A percentile compares a stretch with the other conserved stretches of the same genome.
Evolutionary conservation across 1,140 invertebrate genomes (phyloP).

Genomic region (Pomacea maculata): DNA sequence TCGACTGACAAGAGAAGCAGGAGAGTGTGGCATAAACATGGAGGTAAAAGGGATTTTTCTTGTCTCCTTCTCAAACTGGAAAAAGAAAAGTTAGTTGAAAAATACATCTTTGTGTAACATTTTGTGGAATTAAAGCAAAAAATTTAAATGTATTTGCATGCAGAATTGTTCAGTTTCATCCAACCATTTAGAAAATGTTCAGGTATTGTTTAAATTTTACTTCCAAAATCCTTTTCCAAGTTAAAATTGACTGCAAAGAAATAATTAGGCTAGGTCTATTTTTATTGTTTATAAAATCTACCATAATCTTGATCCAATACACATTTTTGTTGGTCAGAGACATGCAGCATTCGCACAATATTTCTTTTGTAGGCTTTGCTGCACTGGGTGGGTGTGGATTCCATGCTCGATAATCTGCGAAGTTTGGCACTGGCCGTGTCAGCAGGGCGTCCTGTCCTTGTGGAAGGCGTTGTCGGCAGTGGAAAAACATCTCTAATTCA

Average conservation of each 20-base stretch:
- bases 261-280: not conserved
- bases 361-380: slow-evolving; percentile 11
- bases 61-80: not conserved
- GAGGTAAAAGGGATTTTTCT: no score
- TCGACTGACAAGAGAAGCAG: not conserved
- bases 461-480: slow-evolving; percentile 91
- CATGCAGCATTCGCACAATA: not conserved
- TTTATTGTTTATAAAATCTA: not conserved
- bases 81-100: not conserved
- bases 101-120: no score
- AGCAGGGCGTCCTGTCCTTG: slow-evolving; percentile 73
- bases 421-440: slow-evolving; percentile 61
- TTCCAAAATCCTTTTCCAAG: no score
- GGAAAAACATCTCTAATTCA: slow-evolving; percentile 94
- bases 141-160: no score
- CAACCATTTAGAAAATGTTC: no score
- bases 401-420: slow-evolving; percentile 52
- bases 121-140: no score
- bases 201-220: no score
- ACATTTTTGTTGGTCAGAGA: not conserved
- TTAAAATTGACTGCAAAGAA: no score
- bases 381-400: slow-evolving; percentile 57
- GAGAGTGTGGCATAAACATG: not conserved
- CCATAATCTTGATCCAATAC: not conserved
- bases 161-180: no score